These are phyloP conservation scores for Ligdia adustata DNA, from an alignment of 2,888 invertebrate species.

Conservation along the genomic window DNA sequence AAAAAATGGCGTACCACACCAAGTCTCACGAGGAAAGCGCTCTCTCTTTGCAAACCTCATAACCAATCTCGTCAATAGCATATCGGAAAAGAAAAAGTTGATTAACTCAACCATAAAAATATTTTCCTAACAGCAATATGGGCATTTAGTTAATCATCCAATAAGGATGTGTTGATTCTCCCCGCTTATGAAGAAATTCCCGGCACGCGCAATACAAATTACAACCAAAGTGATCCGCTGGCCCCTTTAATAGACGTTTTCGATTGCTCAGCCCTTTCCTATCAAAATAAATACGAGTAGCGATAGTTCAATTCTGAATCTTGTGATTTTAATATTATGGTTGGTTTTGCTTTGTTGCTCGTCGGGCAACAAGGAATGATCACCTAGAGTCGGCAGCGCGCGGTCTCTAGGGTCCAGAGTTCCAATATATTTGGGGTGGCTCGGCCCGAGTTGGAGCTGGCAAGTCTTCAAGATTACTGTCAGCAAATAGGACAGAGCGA, in stretches of 20 bases:
- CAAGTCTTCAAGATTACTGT: constrained; percentile 73
- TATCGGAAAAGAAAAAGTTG: constrained; percentile 9
- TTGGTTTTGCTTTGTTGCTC: constrained; percentile 26
- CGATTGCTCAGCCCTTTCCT: constrained; percentile 65
- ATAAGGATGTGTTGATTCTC: constrained; percentile 37
- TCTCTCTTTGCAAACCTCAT: neutral
- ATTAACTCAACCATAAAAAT: constrained; percentile 13
- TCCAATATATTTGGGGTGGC: constrained; percentile 68
- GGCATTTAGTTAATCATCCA: constrained; percentile 34
- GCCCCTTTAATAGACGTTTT: constrained; percentile 65
- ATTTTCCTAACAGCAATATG: constrained; percentile 21
- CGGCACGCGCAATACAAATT: constrained; percentile 68
- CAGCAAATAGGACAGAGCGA: constrained; percentile 67
- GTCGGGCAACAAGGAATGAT: constrained; percentile 52
- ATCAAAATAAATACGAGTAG: constrained; percentile 53
- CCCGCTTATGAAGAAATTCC: constrained; percentile 47
- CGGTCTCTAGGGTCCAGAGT: constrained; percentile 68
- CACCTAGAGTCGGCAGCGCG: constrained; percentile 47
- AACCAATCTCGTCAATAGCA: constrained; percentile 7
- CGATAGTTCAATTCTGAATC: constrained; percentile 22
- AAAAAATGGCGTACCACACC: too few relatives aligned
- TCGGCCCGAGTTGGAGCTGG: constrained; percentile 48
- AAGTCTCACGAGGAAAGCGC: too few relatives aligned
- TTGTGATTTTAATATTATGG: constrained; percentile 15
- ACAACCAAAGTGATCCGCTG: constrained; percentile 69